These are phyloP conservation scores for Scaptomyza cyrtandrae DNA, from an alignment of 2,888 invertebrate species.

Conservation along the genomic window DNA sequence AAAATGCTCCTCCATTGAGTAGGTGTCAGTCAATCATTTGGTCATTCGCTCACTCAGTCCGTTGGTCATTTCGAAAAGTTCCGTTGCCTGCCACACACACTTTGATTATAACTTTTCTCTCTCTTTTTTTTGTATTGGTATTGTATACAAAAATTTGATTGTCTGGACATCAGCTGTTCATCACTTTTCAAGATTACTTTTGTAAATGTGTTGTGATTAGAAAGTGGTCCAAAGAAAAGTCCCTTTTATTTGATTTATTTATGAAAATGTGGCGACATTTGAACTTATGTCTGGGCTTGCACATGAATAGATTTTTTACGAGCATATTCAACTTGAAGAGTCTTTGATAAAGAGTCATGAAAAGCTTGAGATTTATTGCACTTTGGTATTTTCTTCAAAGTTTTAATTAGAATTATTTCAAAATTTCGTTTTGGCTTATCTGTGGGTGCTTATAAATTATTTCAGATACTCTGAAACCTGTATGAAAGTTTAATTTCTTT, in stretches of 20 bases:
- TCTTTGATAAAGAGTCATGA: neutral
- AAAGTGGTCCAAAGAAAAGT: slow-evolving; percentile 19
- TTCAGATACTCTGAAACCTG: neutral
- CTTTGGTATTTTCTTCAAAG: neutral
- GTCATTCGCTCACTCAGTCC: slow-evolving; percentile 9
- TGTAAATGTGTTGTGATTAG: slow-evolving; percentile 73
- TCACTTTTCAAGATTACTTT: slow-evolving; percentile 56
- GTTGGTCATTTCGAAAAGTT: neutral
- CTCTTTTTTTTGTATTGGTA: slow-evolving; percentile 43
- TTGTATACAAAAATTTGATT: slow-evolving; percentile 23
- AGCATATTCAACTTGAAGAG: slow-evolving; percentile 3
- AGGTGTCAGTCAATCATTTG: slow-evolving; percentile 19
- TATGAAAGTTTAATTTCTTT: too few relatives aligned
- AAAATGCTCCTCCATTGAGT: slow-evolving; percentile 3
- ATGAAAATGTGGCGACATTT: slow-evolving; percentile 58
- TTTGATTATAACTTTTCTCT: slow-evolving; percentile 50
- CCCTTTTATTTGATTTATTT: slow-evolving; percentile 68
- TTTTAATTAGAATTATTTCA: slow-evolving; percentile 3
- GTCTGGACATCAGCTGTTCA: slow-evolving; percentile 28
- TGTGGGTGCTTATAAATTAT: neutral
- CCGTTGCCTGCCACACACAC: slow-evolving; percentile 19
- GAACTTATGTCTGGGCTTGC: slow-evolving; percentile 14
- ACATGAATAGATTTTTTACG: slow-evolving; percentile 11
- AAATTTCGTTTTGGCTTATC: neutral
- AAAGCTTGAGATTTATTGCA: neutral